phyloP scores from a whole-genome alignment of 1,140 invertebrate genomes.

The Drosophila arizonae region DNA sequence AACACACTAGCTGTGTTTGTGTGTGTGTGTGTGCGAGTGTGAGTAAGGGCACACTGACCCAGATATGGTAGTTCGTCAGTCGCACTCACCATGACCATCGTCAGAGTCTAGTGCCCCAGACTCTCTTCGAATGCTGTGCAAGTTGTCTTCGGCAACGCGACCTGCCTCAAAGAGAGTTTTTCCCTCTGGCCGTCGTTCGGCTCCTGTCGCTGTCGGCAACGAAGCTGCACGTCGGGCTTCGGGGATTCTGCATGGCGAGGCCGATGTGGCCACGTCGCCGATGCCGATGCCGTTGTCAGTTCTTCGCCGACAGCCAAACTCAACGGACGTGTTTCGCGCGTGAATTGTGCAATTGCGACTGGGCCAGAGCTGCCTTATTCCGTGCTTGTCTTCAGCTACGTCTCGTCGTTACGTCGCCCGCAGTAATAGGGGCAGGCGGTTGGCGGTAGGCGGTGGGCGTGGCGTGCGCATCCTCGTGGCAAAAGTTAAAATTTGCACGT shows the following conservation, averaged over 20 bases:
- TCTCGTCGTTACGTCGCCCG: conserved; percentile 6
- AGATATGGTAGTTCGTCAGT: conserved; percentile 38
- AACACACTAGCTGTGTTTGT: not conserved
- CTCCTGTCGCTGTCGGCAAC: not conserved
- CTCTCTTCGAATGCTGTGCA: conserved; percentile 7
- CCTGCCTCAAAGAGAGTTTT: conserved; percentile 37
- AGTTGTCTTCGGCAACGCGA: conserved; percentile 1
- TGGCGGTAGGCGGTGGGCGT: conserved; percentile 1
- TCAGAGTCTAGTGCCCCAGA: conserved; percentile 2
- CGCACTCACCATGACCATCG: conserved; percentile 3
- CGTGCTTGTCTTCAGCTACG: conserved; percentile 10
- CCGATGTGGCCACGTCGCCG: conserved; percentile 2
- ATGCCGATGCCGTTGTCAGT: conserved; percentile 29
- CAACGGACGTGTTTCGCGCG: conserved; percentile 46
- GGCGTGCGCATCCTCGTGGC: conserved; percentile 30
- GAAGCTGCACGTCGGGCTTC: conserved; percentile 1
- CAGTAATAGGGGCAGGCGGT: conserved; percentile 5
- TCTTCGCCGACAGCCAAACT: conserved; percentile 39
- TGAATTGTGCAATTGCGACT: conserved; percentile 1
- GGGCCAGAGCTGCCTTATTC: conserved; percentile 2
- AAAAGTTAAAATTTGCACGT: conserved; percentile 50
- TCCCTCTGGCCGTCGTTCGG: conserved; percentile 22
- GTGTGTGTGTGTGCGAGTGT: not conserved
- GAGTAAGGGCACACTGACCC: conserved; percentile 30
- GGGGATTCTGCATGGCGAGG: not conserved